These are phyloP conservation scores for Ephialtes manifestator DNA, from an alignment of 2,888 invertebrate genomes.

Conservation along the genomic window DNA sequence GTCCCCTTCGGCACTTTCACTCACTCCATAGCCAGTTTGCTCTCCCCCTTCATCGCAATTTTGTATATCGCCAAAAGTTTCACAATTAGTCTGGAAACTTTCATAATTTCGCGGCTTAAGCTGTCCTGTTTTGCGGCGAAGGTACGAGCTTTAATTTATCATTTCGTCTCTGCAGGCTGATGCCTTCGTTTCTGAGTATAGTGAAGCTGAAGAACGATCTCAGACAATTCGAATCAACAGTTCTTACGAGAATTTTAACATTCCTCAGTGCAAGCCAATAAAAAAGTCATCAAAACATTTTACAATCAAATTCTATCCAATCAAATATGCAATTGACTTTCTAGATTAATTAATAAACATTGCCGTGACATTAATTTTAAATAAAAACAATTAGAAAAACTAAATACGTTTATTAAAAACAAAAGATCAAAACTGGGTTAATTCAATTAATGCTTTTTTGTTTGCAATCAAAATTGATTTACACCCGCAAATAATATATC, in stretches of 20 bases:
- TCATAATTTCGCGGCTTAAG: conserved; percentile 82
- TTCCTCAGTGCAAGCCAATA: neutral
- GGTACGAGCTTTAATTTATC: conserved; percentile 79
- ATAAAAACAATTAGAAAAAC: neutral
- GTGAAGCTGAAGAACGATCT: neutral
- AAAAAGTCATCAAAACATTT: neutral
- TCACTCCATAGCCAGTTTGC: conserved; percentile 8
- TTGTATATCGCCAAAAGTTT: conserved; percentile 81
- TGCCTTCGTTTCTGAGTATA: conserved; percentile 26
- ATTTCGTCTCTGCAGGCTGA: conserved; percentile 75
- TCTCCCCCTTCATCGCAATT: conserved; percentile 73
- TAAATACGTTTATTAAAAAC: neutral
- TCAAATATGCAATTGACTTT: neutral
- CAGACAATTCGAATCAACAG: conserved; percentile 16
- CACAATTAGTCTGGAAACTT: conserved; percentile 84
- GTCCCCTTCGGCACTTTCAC: conserved; percentile 31
- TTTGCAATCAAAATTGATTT: no score
- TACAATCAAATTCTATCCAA: neutral
- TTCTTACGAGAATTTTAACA: conserved; percentile 7
- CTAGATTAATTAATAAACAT: neutral
- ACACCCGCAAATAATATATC: no score
- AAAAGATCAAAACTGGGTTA: no score
- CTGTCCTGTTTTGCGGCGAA: conserved; percentile 80
- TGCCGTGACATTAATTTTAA: conserved; percentile 13
- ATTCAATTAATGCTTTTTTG: no score